Conservation (phyloP, 2,113 vertebrate genomes). For the Brachypodius melanocephalos region DNA sequence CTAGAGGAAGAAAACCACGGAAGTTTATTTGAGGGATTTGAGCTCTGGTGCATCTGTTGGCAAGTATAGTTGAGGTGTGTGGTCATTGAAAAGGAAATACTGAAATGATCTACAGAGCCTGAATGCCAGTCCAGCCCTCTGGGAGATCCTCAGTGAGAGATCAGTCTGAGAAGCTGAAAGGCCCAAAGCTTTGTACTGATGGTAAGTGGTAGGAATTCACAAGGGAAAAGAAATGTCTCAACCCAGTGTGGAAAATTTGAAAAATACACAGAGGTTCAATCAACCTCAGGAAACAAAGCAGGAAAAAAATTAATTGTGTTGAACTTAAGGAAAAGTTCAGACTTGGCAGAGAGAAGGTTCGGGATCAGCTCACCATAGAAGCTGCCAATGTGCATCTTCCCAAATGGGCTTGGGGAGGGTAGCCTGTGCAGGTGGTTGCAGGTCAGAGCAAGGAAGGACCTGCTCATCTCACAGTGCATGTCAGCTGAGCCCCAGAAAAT, state of each 20-base stretch:
- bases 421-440: background rate
- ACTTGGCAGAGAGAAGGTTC: background rate
- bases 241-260: background rate
- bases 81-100: background rate
- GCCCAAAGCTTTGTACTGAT: background rate
- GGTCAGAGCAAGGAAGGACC: background rate
- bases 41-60: background rate
- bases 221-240: background rate
- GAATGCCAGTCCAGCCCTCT: background rate
- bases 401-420: background rate
- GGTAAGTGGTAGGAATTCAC: background rate
- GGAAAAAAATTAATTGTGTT: background rate
- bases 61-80: background rate
- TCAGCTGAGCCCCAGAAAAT: background rate
- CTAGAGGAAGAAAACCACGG: background rate
- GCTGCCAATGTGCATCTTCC: background rate
- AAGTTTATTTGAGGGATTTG: background rate
- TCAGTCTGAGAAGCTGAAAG: background rate
- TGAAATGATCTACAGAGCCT: background rate
- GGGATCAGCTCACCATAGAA: background rate
- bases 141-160: background rate
- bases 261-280: background rate
- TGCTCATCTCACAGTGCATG: background rate
- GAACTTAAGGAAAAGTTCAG: background rate
- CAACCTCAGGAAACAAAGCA: background rate